phyloP scores from a whole-genome alignment of 2,888 invertebrate genomes.

The Lasioglossum marginatum region DNA sequence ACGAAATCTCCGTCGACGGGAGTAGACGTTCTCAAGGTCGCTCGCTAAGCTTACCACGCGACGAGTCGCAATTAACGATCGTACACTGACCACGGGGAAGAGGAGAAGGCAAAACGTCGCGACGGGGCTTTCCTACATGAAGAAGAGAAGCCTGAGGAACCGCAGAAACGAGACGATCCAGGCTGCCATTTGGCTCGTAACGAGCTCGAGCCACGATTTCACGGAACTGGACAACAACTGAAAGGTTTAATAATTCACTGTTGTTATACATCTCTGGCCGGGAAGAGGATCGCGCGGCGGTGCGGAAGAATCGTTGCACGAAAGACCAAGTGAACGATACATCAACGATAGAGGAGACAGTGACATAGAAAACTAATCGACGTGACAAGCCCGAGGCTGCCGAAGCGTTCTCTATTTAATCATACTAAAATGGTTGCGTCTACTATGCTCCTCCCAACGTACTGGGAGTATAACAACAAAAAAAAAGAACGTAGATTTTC shows the following conservation, averaged over 20 bases:
- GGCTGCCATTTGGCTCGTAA: slow-evolving; percentile 76
- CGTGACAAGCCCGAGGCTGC: slow-evolving; percentile 37
- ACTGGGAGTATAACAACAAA: not conserved
- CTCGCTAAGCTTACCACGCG: slow-evolving; percentile 36
- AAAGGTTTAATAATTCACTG: slow-evolving; percentile 74
- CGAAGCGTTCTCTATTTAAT: slow-evolving; percentile 40
- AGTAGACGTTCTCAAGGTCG: slow-evolving; percentile 66
- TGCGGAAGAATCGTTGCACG: slow-evolving; percentile 18
- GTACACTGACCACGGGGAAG: slow-evolving; percentile 30
- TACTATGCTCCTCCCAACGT: slow-evolving; percentile 11
- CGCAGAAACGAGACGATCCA: slow-evolving; percentile 79
- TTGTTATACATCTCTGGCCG: slow-evolving; percentile 34
- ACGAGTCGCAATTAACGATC: slow-evolving; percentile 22
- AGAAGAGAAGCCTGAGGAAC: slow-evolving; percentile 67
- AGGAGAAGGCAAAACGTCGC: slow-evolving; percentile 29
- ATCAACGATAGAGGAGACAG: slow-evolving; percentile 28
- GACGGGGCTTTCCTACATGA: slow-evolving; percentile 50
- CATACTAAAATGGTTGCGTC: slow-evolving; percentile 25
- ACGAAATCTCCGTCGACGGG: slow-evolving; percentile 55
- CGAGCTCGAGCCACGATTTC: slow-evolving; percentile 76
- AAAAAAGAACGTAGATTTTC: not conserved
- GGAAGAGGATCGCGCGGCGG: not conserved
- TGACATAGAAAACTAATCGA: slow-evolving; percentile 44
- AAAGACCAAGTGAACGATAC: slow-evolving; percentile 19
- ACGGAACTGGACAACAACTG: slow-evolving; percentile 78